Evolutionary conservation across 2,888 invertebrate genomes (phyloP), one percentile per base, ranked within the genome.

Genomic region (Corbicula japonica): DNA sequence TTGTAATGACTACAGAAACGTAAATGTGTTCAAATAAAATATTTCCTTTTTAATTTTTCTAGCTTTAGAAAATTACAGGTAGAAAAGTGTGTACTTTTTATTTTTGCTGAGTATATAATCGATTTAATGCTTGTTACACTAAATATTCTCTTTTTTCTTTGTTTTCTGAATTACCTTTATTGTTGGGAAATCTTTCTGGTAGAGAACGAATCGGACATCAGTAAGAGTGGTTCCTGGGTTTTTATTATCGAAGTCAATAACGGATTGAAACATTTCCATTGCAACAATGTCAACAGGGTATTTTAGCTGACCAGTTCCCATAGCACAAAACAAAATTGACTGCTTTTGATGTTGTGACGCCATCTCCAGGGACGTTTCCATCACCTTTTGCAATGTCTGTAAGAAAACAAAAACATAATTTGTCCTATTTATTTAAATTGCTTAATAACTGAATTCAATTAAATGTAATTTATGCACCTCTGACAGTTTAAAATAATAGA

Each of bases 241-340:
- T 5, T 38, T 50, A 1, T 32, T 48, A 46, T 75, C 75, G 21
- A 82, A 82, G 15, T 82, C 72, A n/a, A 75, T 68, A 26, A 63
- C 77, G 35, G 70, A 50, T 5, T 78, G 61, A 35, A 58, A 77
- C 81, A 82, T 82, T 35, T 58, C 48, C 46, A 44, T 62, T 5
- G 81, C 81, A n/a, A 82, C 81, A 15, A 41, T 21, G 26, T 56
- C 68, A 32, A 38, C 38, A 3, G 81, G 81, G 44, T 77, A 82
- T 18, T 72, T 75, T 26, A 82, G 54, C 35, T 75, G 75, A 18
- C 81, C 81, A 5, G 77, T 77, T 0, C 81, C 81, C 72, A 82
- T 48, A n/a, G 77, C 77, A 68, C 62, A 56, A 48, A 82, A 82
- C 35, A 75, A 15, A 8, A 82, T 78, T 10, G 77, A 77, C 10